Percentiles rank a stretch among this genome's conserved stretches.
Evolutionary conservation across 2,888 invertebrate genomes (phyloP).

Genomic region (Carabus problematicus): DNA sequence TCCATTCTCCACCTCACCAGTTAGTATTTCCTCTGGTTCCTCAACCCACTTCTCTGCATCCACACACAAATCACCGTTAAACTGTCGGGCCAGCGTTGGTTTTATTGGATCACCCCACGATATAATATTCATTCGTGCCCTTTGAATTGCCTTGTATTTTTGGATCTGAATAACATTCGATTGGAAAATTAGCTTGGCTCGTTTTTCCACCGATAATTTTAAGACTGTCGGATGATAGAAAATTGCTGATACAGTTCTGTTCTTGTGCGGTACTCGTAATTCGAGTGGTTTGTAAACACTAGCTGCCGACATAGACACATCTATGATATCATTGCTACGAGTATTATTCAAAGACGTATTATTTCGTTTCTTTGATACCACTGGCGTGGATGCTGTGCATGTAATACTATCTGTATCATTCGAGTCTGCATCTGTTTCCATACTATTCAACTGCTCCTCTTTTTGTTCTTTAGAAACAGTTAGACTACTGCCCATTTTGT

Average conservation of each 20-base stretch:
- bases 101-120: slow-evolving; percentile 44
- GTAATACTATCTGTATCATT: too few relatives aligned
- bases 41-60: slow-evolving; percentile 3
- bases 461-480: neutral
- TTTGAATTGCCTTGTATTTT: slow-evolving; percentile 18
- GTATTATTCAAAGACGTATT: neutral
- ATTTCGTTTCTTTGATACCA: neutral
- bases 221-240: slow-evolving; percentile 43
- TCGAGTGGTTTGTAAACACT: slow-evolving; percentile 13
- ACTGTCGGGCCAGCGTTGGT: slow-evolving; percentile 26
- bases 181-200: slow-evolving; percentile 37
- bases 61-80: slow-evolving; percentile 41
- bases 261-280: slow-evolving; percentile 2
- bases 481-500: too few relatives aligned
- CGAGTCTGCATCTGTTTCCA: neutral
- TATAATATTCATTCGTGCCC: too few relatives aligned
- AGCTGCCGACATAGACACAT: neutral
- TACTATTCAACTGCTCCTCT: neutral
- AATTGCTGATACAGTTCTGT: slow-evolving; percentile 36
- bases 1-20: too few relatives aligned
- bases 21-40: slow-evolving; percentile 29
- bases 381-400: neutral
- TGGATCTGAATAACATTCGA: slow-evolving; percentile 32
- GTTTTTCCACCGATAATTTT: slow-evolving; percentile 37
- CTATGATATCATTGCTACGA: neutral